Evolutionary conservation across 2,113 vertebrate species (phyloP).

Genomic region (Antennarius striatus): DNA sequence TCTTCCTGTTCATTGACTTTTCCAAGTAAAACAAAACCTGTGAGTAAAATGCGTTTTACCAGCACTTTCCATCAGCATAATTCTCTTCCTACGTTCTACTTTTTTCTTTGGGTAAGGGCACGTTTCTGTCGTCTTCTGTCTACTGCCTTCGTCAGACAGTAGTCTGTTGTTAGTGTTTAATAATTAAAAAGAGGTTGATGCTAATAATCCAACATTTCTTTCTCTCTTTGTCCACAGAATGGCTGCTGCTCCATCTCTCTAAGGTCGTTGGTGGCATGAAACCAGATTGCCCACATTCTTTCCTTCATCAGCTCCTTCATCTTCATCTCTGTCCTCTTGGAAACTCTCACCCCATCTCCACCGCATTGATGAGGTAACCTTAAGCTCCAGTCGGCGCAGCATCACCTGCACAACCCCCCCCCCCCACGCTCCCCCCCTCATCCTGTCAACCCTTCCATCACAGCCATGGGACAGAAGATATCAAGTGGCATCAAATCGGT

Average conservation of each 20-base stretch:
- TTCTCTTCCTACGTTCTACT: constrained; percentile 2
- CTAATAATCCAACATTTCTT: background rate
- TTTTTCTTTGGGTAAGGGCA: background rate
- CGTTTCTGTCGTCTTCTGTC: background rate
- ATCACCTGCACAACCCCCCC: constrained; percentile 48
- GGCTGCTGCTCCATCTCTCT: constrained; percentile 29
- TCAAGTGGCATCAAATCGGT: constrained; percentile 95
- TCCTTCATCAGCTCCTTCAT: constrained; percentile 50
- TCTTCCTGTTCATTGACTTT: constrained; percentile 13
- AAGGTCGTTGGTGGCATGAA: constrained; percentile 66
- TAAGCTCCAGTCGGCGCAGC: constrained; percentile 67
- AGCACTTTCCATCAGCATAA: constrained; percentile 13
- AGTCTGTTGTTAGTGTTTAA: background rate
- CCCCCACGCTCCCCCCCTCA: constrained; percentile 17
- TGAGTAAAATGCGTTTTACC: constrained; percentile 20
- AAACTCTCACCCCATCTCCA: constrained; percentile 31
- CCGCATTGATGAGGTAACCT: constrained; percentile 90
- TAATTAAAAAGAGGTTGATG: background rate
- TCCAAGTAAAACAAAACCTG: constrained; percentile 29
- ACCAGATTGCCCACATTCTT: constrained; percentile 32
- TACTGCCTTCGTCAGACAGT: background rate
- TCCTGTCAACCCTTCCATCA: constrained; percentile 43
- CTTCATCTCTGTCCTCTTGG: constrained; percentile 29
- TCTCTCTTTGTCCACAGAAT: constrained; percentile 53
- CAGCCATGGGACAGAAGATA: constrained; percentile 97